Evolutionary conservation across 2,888 invertebrate species (phyloP), one percentile per base, ranked within the genome.

Genomic region (Linnaemya vulpina): DNA sequence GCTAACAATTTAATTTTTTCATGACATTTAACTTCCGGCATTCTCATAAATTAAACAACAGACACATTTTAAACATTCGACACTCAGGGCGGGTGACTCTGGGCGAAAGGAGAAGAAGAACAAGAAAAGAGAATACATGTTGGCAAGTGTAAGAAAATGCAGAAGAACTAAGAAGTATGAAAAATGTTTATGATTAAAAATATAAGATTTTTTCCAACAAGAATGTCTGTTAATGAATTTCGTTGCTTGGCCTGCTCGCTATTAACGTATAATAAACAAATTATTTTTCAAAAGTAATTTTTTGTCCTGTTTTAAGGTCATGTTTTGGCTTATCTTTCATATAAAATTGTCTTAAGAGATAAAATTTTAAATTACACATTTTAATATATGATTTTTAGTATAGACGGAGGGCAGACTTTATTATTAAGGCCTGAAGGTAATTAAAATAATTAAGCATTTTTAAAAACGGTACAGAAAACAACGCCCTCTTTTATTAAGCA

Each of bases 1-100:
- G 70, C 60, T 67, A 75, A 78, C 78, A 82, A 68, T 78, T 79
- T 85, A 82, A 71, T 83, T 79, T 82, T 79, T 78, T 71, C 76
- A 73, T 83, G 83, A 83, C 83, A 86, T 79, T 86, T 79, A 71
- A 86, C 83, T 83, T 86, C 75, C 83, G 83, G 75, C 70, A 76
- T 62, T 75, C 73, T 60, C 65, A 83, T 85, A 82, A 82, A 85
- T 82, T 82, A 71, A 75, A 82, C 71, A 85, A 22, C 55, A 46
- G 65, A 20, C 20, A 43, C 68, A 35, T 17, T 65, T 46, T 43
- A 74, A 35, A 43, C 20, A 58, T 40, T 60, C n/a, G 11, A 53
- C 10, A 30, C 22, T 17, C 43, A 13, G 30, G 40, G n/a, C 58
- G 11, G 65, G 68, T n/a, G 53, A 40, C 58, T 40, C 10, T 10